phyloP scores from a whole-genome alignment of 1,140 invertebrate species.

The Drosophila kurseongensis region DNA sequence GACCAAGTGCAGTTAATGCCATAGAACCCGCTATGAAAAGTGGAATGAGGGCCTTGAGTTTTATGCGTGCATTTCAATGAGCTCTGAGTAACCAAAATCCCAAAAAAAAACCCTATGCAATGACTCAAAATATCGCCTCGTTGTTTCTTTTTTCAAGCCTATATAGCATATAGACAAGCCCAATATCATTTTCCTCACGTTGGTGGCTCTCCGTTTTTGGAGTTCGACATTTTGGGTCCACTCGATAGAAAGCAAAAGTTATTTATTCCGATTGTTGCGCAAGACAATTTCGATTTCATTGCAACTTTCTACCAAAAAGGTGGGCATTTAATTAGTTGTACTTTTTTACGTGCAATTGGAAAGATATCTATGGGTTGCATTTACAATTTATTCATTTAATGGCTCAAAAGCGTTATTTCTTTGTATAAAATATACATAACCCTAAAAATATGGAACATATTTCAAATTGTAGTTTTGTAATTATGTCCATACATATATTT shows the following conservation, averaged over 20 bases:
- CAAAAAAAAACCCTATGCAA: constrained; percentile 8
- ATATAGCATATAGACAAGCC: constrained; percentile 41
- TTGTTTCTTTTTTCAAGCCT: neutral
- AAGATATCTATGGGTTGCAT: neutral
- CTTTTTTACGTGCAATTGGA: neutral
- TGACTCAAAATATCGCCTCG: constrained; percentile 23
- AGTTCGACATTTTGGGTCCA: constrained; percentile 17
- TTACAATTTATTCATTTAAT: neutral
- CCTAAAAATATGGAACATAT: too few relatives aligned
- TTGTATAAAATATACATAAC: too few relatives aligned
- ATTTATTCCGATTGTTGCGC: constrained; percentile 19
- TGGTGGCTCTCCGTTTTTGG: constrained; percentile 41
- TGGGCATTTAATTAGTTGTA: constrained; percentile 4
- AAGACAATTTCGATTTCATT: constrained; percentile 32
- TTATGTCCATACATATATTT: too few relatives aligned
- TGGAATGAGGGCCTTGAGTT: constrained; percentile 10
- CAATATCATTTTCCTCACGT: constrained; percentile 21
- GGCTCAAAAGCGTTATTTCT: neutral
- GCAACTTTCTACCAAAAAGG: constrained; percentile 32
- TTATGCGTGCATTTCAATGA: constrained; percentile 77
- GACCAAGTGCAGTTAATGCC: constrained; percentile 55
- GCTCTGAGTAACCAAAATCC: constrained; percentile 50
- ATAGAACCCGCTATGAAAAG: constrained; percentile 67
- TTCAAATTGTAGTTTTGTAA: too few relatives aligned
- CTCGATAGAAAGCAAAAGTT: constrained; percentile 67